Conservation (phyloP, 2,113 vertebrate species). For the Redunca redunca region DNA sequence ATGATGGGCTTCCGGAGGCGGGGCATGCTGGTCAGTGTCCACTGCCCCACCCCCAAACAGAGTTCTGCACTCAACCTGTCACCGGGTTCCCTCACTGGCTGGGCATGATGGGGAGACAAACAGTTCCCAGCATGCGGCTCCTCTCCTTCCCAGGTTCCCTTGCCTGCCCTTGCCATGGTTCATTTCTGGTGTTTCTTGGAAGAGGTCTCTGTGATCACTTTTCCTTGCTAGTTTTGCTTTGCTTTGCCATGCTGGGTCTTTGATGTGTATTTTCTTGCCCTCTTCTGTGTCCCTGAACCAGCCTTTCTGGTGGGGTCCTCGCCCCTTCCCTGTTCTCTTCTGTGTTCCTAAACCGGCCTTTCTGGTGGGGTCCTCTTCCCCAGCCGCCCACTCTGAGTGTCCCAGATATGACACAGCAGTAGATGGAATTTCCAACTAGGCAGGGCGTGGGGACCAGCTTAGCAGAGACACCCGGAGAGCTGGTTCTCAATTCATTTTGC, state of each 20-base stretch:
- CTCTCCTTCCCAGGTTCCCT: background rate
- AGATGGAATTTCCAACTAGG: background rate
- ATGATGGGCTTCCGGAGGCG: conserved; percentile 99
- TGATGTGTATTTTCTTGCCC: background rate
- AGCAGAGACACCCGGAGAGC: background rate
- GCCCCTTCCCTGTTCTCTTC: background rate
- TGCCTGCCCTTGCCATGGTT: background rate
- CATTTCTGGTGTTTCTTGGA: background rate
- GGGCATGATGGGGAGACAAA: background rate
- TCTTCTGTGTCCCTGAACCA: background rate
- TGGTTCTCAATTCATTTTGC: background rate
- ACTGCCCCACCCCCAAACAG: background rate
- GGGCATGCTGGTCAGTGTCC: conserved; percentile 94
- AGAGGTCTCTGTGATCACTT: background rate
- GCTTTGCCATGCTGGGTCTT: background rate
- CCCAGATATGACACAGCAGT: background rate
- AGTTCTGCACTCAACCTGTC: too few relatives aligned
- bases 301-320: background rate
- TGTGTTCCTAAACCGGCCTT: background rate
- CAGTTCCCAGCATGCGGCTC: background rate
- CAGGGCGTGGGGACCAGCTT: background rate
- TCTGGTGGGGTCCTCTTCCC: background rate
- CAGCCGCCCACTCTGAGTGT: background rate
- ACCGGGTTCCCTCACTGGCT: background rate
- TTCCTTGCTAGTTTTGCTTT: background rate